Evolutionary conservation across 2,888 invertebrate genomes (phyloP), one percentile per base, ranked within the genome.

Genomic region (Cyaniris semiargus): DNA sequence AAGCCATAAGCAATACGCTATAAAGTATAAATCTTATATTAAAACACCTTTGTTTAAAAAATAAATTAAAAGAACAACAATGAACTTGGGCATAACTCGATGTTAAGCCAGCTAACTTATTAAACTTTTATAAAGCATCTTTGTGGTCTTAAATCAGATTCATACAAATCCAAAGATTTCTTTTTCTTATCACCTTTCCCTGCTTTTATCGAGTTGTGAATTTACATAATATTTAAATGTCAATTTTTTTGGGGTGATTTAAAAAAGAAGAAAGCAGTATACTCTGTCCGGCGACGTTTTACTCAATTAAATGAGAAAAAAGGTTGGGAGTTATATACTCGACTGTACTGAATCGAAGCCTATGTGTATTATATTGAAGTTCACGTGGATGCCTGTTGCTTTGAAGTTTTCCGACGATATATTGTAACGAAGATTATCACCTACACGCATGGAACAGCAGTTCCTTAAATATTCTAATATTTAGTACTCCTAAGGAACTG

Each of bases 81-180:
- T 48, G 44, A 53, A 74, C 74, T 74, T 23, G 27, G 53, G 18
- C 48, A 27, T 21, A 74, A 53, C 27, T 74, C 27, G 4, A 48
- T 53, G 74, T 74, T 74, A 74, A 74, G 27, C 74, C 74, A 15
- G 48, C 74, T 53, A 48, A 74, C 23, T 53, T 74, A 27, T 74
- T 53, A 53, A 74, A 74, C 53, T 74, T 74, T 74, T 48, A 48
- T 53, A 74, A 74, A 74, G 74, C 48, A 72, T 72, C 72, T 48
- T 53, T 18, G 48, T 48, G 27, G 27, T 53, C 18, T 74, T 15
- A 53, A 74, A 53, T 53, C 74, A 23, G 53, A 74, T 74, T 74
- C 74, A 74, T 18, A 53, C 74, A 74, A 74, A 72, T 44, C 21
- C 6, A 7, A 72, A 21, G 74, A 74, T 48, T 74, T 18, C 0